These are phyloP conservation scores for Tenthredo distinguenda DNA, from an alignment of 2,888 invertebrate genomes.

Conservation along the genomic window DNA sequence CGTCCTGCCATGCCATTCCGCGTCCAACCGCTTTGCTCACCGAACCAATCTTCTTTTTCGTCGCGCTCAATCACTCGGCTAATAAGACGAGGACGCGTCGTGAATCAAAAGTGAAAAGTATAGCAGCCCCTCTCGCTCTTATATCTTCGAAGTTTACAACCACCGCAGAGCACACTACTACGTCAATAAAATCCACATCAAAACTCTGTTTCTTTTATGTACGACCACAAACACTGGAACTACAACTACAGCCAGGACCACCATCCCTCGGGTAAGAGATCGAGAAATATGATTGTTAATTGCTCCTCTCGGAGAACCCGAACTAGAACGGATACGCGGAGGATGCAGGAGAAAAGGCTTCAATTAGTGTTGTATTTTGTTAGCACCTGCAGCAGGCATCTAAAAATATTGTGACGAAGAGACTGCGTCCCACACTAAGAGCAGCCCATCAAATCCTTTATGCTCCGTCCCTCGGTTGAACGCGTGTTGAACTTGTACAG, in stretches of 20 bases:
- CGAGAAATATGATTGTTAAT: constrained; percentile 52
- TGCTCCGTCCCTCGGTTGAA: neutral
- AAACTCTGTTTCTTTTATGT: neutral
- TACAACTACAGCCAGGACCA: neutral
- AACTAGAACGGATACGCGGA: constrained; percentile 40
- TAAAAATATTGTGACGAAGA: constrained; percentile 42
- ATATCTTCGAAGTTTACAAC: constrained; percentile 7
- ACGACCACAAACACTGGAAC: neutral
- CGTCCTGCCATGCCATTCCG: neutral
- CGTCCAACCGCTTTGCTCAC: constrained; percentile 5
- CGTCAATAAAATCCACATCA: constrained; percentile 38
- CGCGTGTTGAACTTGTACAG: neutral
- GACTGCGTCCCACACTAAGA: neutral
- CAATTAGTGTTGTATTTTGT: constrained; percentile 46
- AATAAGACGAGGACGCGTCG: constrained; percentile 42
- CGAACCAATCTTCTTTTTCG: constrained; percentile 34
- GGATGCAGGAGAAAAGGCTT: constrained; percentile 3
- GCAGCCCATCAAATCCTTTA: constrained; percentile 5
- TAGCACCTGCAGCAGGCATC: constrained; percentile 37
- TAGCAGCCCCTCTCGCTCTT: neutral
- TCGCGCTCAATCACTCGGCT: constrained; percentile 18
- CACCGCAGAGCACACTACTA: neutral
- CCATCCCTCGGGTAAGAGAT: neutral
- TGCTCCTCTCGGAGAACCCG: constrained; percentile 35
- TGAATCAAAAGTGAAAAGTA: constrained; percentile 32